Evolutionary conservation across 2,888 invertebrate species (phyloP), one percentile per base, ranked within the genome.

Genomic region (Melitaea athalia): DNA sequence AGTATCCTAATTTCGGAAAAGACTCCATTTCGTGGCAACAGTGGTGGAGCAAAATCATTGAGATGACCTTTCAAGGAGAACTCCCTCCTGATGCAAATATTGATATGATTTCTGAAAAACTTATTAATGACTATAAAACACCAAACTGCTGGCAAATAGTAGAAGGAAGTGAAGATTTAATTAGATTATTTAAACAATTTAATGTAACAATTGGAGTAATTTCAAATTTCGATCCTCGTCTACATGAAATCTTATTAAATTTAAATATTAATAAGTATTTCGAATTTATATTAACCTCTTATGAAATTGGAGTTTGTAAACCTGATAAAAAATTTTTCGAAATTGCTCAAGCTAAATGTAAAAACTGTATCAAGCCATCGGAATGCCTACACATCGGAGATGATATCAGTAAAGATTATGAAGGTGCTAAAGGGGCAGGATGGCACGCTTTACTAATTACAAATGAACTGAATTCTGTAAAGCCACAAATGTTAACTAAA

Each of bases 191-290:
- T 8, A 89, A 86, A 71, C 81, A 83, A 12, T 87, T 85, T 64
- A 85, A 86, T 33, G 78, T 94, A 14, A 77, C 83, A 7, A 76
- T 98, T 55, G 98, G 98, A 4, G 94, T 98, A 0, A 95, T 98
- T 75, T 97, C 98, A 7, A 98, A 98, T 87, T 97, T 96, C 88
- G 98, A 98, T 89, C 96, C 97, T 43, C 93, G 98, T 43, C 89
- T 98, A 3, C 92, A 94, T 70, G 89, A 92, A 6, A 94, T 98
- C 72, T 90, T 98, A 64, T 77, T 87, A 14, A 95, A 95, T 76
- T 91, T 96, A 49, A 94, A 93, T 66, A 85, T 98, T n/a, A 82
- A 93, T 62, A 88, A 95, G 64, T 95, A 95, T 81, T 97, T 98
- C 86, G 93, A 96, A 74, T 98, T 98, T 88, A 92, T 98, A 57